Base-by-base conservation (phyloP, 2,113 vertebrate genomes). In the Ophiodon elongatus region DNA sequence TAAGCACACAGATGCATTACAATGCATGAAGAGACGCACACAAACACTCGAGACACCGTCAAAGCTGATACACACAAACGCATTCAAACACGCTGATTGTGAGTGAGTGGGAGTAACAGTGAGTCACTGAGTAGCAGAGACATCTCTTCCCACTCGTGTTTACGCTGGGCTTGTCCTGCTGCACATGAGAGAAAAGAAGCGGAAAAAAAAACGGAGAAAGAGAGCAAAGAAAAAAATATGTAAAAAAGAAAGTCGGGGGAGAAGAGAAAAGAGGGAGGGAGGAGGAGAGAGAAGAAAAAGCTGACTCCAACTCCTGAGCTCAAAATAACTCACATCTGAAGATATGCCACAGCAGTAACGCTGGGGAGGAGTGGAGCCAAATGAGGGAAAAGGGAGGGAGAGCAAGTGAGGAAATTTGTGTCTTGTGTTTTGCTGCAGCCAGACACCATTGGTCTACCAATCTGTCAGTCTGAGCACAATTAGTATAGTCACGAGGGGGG, bases 381-480 rank as follows among this genome's bases (percentile, higher is more conserved):
- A 77, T 17, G 9, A 56, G 45, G 2, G 19, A 50, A 57, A 56
- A 25, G 10, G 6, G 33, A 50, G 45, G 1, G 45, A 45, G 43
- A n/a, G 56, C 13, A 52, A 86, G 33, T 17, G 35, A 60, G 79
- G 75, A 37, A 33, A 71, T 77, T 35, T 10, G 41, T 69, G 85
- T 68, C 69, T 65, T 62, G 39, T 85, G 63, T 74, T 85, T 69
- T 77, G 63, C 82, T 89, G 83, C 52, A 87, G 85, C 29, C 62
- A 70, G 69, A 92, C 39, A 37, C 78, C 77, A 88, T 57, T 89
- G 91, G 82, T 81, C 57, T 57, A 21, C 59, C 67, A 50, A 80
- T 82, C 73, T 82, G 87, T 90, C 88, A 86, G 76, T 91, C 86
- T 89, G 73, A 80, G 73, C 60, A 79, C 78, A 91, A 87, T 91